Evolutionary conservation across 2,888 invertebrate genomes (phyloP).

Genomic region (Pristionchus japonicus): DNA sequence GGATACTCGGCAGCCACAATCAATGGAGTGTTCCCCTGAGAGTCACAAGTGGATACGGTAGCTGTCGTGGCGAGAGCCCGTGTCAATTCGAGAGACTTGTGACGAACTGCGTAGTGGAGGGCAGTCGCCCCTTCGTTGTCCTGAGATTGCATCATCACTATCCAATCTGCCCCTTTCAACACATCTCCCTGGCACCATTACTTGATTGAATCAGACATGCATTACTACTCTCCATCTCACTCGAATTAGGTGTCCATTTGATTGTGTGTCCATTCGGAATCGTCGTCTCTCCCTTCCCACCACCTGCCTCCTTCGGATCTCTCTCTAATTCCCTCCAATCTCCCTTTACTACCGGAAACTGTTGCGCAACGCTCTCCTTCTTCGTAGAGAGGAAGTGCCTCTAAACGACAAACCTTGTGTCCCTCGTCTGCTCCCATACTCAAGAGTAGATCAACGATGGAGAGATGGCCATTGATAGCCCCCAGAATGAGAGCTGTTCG

Average conservation of each 20-base stretch:
- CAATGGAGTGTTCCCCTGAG: slow-evolving; percentile 59
- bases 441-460: slow-evolving; percentile 58
- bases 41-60: slow-evolving; percentile 57
- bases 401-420: slow-evolving; percentile 56
- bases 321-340: slow-evolving; percentile 7
- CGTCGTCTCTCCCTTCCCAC: slow-evolving; percentile 10
- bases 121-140: slow-evolving; percentile 66
- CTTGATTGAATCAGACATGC: background rate
- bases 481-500: slow-evolving; percentile 64
- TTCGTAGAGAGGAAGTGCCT: too few relatives aligned
- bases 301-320: slow-evolving; percentile 16
- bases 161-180: background rate
- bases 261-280: slow-evolving; percentile 25
- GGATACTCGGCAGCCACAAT: slow-evolving; percentile 60
- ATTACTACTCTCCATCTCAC: background rate
- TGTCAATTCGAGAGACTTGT: slow-evolving; percentile 52
- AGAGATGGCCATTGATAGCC: slow-evolving; percentile 59
- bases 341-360: background rate
- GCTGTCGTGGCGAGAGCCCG: slow-evolving; percentile 55
- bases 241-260: slow-evolving; percentile 30
- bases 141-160: slow-evolving; percentile 14
- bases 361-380: background rate
- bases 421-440: slow-evolving; percentile 62
- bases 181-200: background rate
- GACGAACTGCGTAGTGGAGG: slow-evolving; percentile 61